Percentiles rank a stretch among this genome's conserved stretches.
Evolutionary conservation across 2,888 invertebrate genomes (phyloP).

Genomic region (Pelosia muscerda): DNA sequence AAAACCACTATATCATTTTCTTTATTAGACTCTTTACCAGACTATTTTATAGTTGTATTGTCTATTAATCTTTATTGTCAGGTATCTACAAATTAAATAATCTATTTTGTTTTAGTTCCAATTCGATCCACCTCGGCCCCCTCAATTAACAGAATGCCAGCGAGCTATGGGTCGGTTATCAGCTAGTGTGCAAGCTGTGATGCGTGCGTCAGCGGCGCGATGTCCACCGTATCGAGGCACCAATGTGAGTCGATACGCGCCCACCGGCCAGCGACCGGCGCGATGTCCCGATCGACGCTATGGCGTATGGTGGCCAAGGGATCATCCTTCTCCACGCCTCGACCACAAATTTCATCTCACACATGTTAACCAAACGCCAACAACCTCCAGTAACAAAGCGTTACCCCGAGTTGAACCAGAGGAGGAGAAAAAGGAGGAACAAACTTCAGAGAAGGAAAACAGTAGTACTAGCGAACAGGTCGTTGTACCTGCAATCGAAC

Average conservation of each 20-base stretch:
- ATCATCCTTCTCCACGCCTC: constrained; percentile 67
- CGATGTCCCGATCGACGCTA: constrained; percentile 71
- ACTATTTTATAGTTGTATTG: not conserved
- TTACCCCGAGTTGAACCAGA: constrained; percentile 48
- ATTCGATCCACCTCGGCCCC: constrained; percentile 76
- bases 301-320: constrained; percentile 76
- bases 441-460: constrained; percentile 45
- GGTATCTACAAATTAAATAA: not conserved
- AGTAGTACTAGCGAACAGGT: constrained; percentile 45
- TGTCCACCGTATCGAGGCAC: constrained; percentile 78
- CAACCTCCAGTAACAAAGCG: constrained; percentile 38
- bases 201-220: constrained; percentile 72
- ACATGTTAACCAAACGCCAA: constrained; percentile 41
- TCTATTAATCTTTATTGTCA: no score
- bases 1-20: no score
- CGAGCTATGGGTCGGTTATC: constrained; percentile 75
- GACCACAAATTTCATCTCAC: constrained; percentile 66
- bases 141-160: constrained; percentile 72
- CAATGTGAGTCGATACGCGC: constrained; percentile 78
- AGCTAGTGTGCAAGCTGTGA: constrained; percentile 75
- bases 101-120: constrained; percentile 65
- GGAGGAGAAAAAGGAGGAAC: constrained; percentile 47
- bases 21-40: no score
- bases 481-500: constrained; percentile 40
- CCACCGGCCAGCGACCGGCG: constrained; percentile 73